Evolutionary conservation across 2,888 invertebrate genomes (phyloP).

Genomic region (Autographa gamma): DNA sequence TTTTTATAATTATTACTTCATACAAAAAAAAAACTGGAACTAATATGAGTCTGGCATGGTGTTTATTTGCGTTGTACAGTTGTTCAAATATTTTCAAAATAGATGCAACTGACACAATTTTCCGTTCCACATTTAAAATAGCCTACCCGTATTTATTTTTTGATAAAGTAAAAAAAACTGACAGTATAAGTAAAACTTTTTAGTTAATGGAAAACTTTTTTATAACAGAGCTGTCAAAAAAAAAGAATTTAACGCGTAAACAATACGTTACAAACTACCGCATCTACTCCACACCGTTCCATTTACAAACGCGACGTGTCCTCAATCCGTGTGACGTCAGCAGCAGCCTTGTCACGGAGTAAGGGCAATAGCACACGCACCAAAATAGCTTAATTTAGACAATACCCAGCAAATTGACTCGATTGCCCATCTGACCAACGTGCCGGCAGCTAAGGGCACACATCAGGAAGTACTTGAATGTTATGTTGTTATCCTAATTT

Average conservation of each 20-base stretch:
- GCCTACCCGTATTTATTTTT: too few relatives aligned
- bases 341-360: conserved; percentile 63
- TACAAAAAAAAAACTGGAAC: too few relatives aligned
- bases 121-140: too few relatives aligned
- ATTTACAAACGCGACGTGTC: conserved; percentile 42
- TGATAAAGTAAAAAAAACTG: too few relatives aligned
- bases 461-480: background rate
- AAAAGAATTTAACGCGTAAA: background rate
- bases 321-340: conserved; percentile 69
- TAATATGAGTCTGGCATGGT: too few relatives aligned
- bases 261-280: conserved; percentile 45
- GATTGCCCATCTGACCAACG: conserved; percentile 42
- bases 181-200: too few relatives aligned
- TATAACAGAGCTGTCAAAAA: background rate
- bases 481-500: background rate
- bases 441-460: conserved; percentile 17
- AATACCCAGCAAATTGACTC: conserved; percentile 66
- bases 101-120: too few relatives aligned
- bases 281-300: conserved; percentile 46
- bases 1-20: too few relatives aligned
- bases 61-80: too few relatives aligned
- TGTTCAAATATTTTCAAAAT: too few relatives aligned
- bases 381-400: conserved; percentile 76
- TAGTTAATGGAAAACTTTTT: too few relatives aligned
- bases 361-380: conserved; percentile 69